phyloP scores from a whole-genome alignment of 2,888 invertebrate species.

The Scaptomyza polygonia region DNA sequence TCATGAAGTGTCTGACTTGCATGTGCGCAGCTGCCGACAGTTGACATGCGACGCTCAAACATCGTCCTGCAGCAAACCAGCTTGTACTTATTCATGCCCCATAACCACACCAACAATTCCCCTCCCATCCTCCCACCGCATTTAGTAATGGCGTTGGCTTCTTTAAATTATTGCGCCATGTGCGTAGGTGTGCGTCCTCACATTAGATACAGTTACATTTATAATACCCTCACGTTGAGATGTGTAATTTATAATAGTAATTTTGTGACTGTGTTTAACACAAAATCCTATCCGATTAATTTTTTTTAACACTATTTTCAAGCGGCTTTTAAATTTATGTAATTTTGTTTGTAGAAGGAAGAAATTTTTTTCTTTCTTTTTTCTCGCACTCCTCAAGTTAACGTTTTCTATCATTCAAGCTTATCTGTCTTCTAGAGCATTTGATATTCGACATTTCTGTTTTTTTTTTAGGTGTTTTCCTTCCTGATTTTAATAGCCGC shows the following conservation, averaged over 20 bases:
- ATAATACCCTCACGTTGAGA: constrained; percentile 11
- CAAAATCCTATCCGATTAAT: too few species aligned
- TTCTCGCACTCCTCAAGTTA: neutral
- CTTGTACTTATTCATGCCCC: constrained; percentile 48
- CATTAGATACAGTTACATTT: constrained; percentile 55
- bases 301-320: too few species aligned
- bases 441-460: neutral
- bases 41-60: constrained; percentile 70
- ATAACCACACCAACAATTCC: constrained; percentile 15
- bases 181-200: constrained; percentile 59
- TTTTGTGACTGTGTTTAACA: neutral
- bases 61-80: constrained; percentile 47
- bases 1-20: constrained; percentile 72
- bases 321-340: too few species aligned
- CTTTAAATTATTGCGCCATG: constrained; percentile 54
- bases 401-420: neutral
- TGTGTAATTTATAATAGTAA: neutral
- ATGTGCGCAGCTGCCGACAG: constrained; percentile 73
- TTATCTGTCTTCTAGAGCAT: constrained; percentile 23
- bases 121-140: neutral
- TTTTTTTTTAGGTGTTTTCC: neutral
- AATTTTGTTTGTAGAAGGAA: too few species aligned
- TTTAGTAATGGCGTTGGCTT: constrained; percentile 48
- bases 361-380: too few species aligned
- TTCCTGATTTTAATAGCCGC: constrained; percentile 62